These are phyloP conservation scores for Galeopterus variegatus DNA, from an alignment of 2,113 vertebrate genomes.

Conservation along the genomic window DNA sequence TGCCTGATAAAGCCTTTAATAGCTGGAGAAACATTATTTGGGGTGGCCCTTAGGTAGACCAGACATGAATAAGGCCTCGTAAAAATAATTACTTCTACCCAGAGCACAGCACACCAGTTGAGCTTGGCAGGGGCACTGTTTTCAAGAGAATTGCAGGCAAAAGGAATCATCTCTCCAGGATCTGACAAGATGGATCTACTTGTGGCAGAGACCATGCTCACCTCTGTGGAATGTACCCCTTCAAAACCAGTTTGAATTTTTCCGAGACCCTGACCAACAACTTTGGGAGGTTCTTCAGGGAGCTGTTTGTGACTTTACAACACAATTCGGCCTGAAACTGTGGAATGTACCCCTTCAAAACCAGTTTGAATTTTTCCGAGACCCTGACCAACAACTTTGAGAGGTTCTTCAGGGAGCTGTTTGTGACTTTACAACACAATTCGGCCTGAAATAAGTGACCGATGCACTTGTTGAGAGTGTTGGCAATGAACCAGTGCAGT, in stretches of 20 bases:
- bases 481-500: too few species aligned
- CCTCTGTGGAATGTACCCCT: not conserved
- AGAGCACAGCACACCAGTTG: not conserved
- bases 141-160: constrained; percentile 6
- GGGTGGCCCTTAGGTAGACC: constrained; percentile 78
- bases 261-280: not conserved
- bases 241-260: not conserved
- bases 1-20: constrained; percentile 83
- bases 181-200: not conserved
- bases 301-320: not conserved
- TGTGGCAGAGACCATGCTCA: not conserved
- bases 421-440: not conserved
- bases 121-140: not conserved
- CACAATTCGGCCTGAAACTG: not conserved
- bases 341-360: too few species aligned
- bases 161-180: not conserved
- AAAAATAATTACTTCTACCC: constrained; percentile 79
- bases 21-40: constrained; percentile 71
- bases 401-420: not conserved
- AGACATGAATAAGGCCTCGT: constrained; percentile 81
- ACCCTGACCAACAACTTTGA: not conserved
- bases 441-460: not conserved
- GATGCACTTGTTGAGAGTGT: not conserved
- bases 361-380: constrained; percentile 24
- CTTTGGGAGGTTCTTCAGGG: not conserved